Evolutionary conservation across 2,113 vertebrate genomes (phyloP).

Genomic region (Antechinus flavipes): DNA sequence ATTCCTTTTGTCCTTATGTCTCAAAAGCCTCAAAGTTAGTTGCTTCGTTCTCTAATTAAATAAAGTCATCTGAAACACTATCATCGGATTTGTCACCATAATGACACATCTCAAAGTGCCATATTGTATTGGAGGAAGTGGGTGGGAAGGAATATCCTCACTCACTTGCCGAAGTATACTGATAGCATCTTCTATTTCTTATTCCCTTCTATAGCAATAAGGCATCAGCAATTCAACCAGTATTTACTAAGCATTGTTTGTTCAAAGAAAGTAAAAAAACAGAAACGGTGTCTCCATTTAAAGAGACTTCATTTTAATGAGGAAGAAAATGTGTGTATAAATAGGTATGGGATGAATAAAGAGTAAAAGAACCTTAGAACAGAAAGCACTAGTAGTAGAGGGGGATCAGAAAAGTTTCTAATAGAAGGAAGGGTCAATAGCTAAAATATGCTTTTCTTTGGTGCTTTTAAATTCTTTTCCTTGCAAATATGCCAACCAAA

Average conservation of each 20-base stretch:
- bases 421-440: neutral
- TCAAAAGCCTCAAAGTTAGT: neutral
- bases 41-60: slow-evolving; percentile 30
- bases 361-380: neutral
- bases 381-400: neutral
- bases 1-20: neutral
- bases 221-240: neutral
- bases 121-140: slow-evolving; percentile 32
- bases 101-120: slow-evolving; percentile 48
- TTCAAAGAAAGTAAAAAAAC: neutral
- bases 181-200: neutral
- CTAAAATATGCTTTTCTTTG: slow-evolving; percentile 2
- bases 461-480: slow-evolving; percentile 10
- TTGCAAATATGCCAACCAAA: slow-evolving; percentile 38
- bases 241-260: neutral
- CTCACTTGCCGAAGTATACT: slow-evolving; percentile 19
- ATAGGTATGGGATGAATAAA: slow-evolving; percentile 11
- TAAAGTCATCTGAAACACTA: slow-evolving; percentile 22
- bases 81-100: slow-evolving; percentile 21
- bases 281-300: neutral
- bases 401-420: neutral
- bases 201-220: neutral
- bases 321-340: slow-evolving; percentile 25
- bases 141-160: slow-evolving; percentile 40
- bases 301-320: neutral